These are phyloP conservation scores for Periophthalmus magnuspinnatus DNA, from an alignment of 2,797 vertebrate species.

Conservation along the genomic window DNA sequence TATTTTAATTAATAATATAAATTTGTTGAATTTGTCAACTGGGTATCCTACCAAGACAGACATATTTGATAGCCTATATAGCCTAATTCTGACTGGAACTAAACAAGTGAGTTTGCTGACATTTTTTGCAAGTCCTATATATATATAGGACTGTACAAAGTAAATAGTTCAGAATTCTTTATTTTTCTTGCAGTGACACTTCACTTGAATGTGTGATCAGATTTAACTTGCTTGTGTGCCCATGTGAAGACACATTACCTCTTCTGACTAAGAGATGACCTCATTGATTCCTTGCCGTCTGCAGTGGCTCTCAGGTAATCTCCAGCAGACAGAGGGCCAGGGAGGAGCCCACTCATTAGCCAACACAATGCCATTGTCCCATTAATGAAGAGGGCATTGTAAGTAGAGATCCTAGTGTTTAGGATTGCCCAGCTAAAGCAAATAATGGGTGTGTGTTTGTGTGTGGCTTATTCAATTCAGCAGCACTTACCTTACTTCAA, in stretches of 20 bases:
- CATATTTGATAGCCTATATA: no score
- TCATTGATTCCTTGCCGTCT: conserved; percentile 14
- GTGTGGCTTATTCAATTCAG: conserved; percentile 6
- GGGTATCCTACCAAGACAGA: no score
- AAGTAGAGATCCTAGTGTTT: conserved; percentile 54
- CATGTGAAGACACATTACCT: neutral
- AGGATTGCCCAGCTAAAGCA: conserved; percentile 50
- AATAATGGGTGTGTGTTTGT: conserved; percentile 44
- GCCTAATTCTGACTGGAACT: no score
- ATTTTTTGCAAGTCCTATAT: no score
- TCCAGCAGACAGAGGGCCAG: conserved; percentile 48
- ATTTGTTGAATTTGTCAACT: no score
- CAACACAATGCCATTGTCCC: conserved; percentile 70
- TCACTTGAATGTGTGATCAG: neutral
- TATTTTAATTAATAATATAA: no score
- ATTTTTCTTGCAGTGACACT: neutral
- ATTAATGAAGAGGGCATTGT: conserved; percentile 75
- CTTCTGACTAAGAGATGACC: conserved; percentile 13
- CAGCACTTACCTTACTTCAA: conserved; percentile 6
- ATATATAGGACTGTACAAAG: no score
- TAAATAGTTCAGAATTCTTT: neutral
- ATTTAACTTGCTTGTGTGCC: conserved; percentile 1
- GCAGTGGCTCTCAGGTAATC: conserved; percentile 40
- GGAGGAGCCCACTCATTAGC: conserved; percentile 67
- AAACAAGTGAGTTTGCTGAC: no score